A percentile compares a stretch with the other conserved stretches of the same genome.
phyloP scores from a whole-genome alignment of 2,113 vertebrate genomes.

The Cyrtonyx montezumae region DNA sequence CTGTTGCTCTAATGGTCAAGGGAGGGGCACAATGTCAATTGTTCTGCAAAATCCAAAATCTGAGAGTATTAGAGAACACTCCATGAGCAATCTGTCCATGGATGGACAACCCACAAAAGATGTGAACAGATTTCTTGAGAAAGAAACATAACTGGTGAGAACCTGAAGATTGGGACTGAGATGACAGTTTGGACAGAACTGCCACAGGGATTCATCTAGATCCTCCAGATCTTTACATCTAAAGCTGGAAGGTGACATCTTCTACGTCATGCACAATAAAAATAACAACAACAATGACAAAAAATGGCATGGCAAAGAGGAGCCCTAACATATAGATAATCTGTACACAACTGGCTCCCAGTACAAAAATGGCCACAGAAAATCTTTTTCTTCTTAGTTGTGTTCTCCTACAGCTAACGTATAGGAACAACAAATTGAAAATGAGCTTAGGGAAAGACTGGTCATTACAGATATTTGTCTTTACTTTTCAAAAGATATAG shows the following conservation, averaged over 20 bases:
- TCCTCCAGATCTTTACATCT: not conserved
- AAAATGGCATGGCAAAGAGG: not conserved
- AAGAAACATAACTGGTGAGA: not conserved
- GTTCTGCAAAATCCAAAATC: not conserved
- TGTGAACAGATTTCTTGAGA: not conserved
- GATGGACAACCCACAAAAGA: not conserved
- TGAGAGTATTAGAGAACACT: not conserved
- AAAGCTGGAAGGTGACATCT: not conserved
- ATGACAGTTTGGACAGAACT: not conserved
- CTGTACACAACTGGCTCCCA: not conserved
- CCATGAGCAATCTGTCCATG: not conserved
- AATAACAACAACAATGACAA: accelerated
- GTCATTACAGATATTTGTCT: not conserved
- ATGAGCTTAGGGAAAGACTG: not conserved
- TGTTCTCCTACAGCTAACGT: not conserved
- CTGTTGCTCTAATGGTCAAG: not conserved
- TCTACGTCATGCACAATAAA: not conserved
- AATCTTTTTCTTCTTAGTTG: not conserved
- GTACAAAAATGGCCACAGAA: not conserved
- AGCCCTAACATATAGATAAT: not conserved
- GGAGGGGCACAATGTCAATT: not conserved
- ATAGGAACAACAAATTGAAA: not conserved
- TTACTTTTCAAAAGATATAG: not conserved
- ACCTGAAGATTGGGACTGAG: not conserved
- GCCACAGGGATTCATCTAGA: not conserved